Conservation (phyloP, 2,888 invertebrate species). For the Drosophila subquinaria region DNA sequence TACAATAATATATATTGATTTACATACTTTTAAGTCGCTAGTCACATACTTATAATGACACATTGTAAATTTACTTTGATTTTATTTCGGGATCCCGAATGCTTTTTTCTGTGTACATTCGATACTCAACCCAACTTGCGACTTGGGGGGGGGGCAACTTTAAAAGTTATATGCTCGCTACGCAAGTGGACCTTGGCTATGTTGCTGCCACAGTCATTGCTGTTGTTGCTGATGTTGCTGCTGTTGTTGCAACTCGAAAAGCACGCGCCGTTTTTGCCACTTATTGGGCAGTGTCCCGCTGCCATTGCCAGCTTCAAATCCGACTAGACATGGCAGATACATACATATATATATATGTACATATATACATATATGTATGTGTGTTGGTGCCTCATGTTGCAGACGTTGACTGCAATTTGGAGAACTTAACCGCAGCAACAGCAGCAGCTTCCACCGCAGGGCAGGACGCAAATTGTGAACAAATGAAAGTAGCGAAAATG, state of each 20-base stretch:
- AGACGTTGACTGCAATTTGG: slow-evolving; percentile 77
- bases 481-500: slow-evolving; percentile 77
- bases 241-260: slow-evolving; percentile 45
- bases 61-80: too few species aligned
- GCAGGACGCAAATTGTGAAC: slow-evolving; percentile 78
- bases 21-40: too few species aligned
- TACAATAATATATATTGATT: too few species aligned
- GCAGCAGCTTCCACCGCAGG: slow-evolving; percentile 68
- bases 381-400: slow-evolving; percentile 50
- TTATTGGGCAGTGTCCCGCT: slow-evolving; percentile 66
- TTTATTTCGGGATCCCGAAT: too few species aligned
- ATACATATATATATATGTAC: slow-evolving; percentile 4
- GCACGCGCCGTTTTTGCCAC: slow-evolving; percentile 73
- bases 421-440: slow-evolving; percentile 73
- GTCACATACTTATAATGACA: too few species aligned
- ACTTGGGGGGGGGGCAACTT: not conserved
- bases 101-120: not conserved
- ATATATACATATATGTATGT: slow-evolving; percentile 18
- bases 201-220: not conserved
- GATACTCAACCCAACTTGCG: not conserved
- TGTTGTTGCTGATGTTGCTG: not conserved
- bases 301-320: slow-evolving; percentile 29
- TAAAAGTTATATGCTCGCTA: slow-evolving; percentile 9
- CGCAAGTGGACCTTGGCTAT: slow-evolving; percentile 11
- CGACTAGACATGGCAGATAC: slow-evolving; percentile 26